Evolutionary conservation across 2,888 invertebrate species (phyloP).

Genomic region (Lottia scabra): DNA sequence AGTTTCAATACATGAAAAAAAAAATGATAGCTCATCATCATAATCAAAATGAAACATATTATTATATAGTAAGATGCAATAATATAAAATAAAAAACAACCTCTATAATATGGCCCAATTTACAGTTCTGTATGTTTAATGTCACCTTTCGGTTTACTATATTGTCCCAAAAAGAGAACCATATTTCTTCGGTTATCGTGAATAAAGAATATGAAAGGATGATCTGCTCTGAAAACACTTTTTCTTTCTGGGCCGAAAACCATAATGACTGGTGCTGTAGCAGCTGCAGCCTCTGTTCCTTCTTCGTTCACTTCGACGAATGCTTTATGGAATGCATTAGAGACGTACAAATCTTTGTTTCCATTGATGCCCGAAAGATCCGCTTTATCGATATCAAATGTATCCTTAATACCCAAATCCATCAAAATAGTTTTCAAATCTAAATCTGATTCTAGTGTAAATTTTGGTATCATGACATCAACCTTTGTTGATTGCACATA

Average conservation of each 20-base stretch:
- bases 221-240: conserved; percentile 45
- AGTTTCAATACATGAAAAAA: no score
- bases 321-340: conserved; percentile 62
- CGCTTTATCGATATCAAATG: conserved; percentile 49
- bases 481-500: not conserved
- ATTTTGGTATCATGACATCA: conserved; percentile 45
- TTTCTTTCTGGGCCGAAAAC: conserved; percentile 24
- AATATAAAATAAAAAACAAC: no score
- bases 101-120: not conserved
- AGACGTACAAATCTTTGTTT: conserved; percentile 46
- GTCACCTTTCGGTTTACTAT: not conserved
- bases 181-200: conserved; percentile 36
- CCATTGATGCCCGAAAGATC: conserved; percentile 60
- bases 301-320: conserved; percentile 66
- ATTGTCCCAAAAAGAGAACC: conserved; percentile 41
- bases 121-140: not conserved
- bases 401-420: conserved; percentile 51
- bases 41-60: no score
- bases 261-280: conserved; percentile 47
- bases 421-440: conserved; percentile 39
- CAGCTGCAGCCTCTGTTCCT: conserved; percentile 65
- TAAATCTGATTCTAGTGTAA: conserved; percentile 48
- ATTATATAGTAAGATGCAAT: no score
- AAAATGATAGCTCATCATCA: no score
- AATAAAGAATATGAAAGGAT: conserved; percentile 63